These are phyloP conservation scores for Sinodicranocentrus sp. DNA, from an alignment of 2,888 invertebrate genomes.

Conservation along the genomic window DNA sequence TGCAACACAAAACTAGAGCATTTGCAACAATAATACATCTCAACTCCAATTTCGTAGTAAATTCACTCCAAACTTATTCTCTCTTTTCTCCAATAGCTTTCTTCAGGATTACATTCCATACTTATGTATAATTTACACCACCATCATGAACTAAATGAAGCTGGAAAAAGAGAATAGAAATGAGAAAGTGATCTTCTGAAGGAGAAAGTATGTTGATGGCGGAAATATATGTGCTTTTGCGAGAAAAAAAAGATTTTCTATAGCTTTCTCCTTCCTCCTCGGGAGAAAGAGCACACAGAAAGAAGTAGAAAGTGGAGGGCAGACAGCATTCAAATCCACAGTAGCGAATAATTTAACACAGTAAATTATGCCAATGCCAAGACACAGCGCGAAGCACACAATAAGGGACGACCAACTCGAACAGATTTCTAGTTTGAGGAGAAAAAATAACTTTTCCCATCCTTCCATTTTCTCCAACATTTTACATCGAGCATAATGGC, in stretches of 20 bases:
- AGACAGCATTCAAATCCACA: conserved; percentile 47
- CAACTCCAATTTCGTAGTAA: conserved; percentile 44
- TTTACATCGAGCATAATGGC: not conserved
- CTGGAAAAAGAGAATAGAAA: conserved; percentile 19
- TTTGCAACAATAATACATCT: no score
- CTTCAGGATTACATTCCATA: conserved; percentile 9
- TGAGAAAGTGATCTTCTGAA: conserved; percentile 34
- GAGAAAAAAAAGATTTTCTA: not conserved
- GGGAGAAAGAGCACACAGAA: not conserved
- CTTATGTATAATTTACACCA: conserved; percentile 41
- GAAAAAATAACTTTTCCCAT: conserved; percentile 49
- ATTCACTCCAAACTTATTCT: conserved; percentile 17
- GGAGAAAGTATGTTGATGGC: conserved; percentile 8
- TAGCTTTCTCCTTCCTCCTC: not conserved
- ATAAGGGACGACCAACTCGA: not conserved
- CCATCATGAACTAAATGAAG: conserved; percentile 16
- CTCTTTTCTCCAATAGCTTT: conserved; percentile 16
- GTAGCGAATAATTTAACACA: conserved; percentile 60
- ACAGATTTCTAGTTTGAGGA: conserved; percentile 10
- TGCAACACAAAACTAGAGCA: no score
- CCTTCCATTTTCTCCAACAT: conserved; percentile 17
- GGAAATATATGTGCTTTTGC: conserved; percentile 4
- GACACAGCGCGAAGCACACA: conserved; percentile 22
- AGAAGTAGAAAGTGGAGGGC: not conserved
- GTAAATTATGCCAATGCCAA: conserved; percentile 59